These are phyloP conservation scores for Metaphire vulgaris DNA, from an alignment of 1,140 invertebrate species.

Conservation along the genomic window DNA sequence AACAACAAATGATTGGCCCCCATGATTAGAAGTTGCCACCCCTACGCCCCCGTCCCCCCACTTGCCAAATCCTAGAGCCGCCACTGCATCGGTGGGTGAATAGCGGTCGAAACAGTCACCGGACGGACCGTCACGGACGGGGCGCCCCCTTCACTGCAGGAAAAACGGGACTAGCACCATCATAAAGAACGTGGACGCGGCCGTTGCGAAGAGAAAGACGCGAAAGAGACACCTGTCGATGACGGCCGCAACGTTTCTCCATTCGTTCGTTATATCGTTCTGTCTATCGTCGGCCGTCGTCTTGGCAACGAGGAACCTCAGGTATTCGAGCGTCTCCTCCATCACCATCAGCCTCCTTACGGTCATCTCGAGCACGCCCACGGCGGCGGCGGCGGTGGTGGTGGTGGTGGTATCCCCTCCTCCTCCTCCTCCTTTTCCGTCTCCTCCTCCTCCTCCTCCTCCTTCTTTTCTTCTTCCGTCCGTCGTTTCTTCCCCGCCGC, in stretches of 20 bases:
- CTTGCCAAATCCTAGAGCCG: too few relatives aligned
- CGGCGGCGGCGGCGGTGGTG: background rate
- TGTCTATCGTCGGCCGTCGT: slow-evolving; percentile 40
- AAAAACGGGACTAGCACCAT: slow-evolving; percentile 40
- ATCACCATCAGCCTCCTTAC: slow-evolving; percentile 25
- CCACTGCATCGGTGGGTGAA: too few relatives aligned
- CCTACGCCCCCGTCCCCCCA: too few relatives aligned
- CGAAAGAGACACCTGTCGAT: slow-evolving; percentile 59
- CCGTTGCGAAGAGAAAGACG: slow-evolving; percentile 57
- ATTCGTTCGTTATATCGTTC: slow-evolving; percentile 53
- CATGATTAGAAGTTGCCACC: too few relatives aligned
- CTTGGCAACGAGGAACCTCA: slow-evolving; percentile 42
- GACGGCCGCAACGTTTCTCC: slow-evolving; percentile 56
- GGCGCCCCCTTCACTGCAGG: background rate
- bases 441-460: too few relatives aligned
- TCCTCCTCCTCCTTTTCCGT: too few relatives aligned
- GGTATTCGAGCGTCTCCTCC: slow-evolving; percentile 41
- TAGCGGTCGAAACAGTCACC: too few relatives aligned
- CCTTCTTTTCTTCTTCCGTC: too few relatives aligned
- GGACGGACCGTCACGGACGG: too few relatives aligned
- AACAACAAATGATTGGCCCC: too few relatives aligned
- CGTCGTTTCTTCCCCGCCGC: too few relatives aligned
- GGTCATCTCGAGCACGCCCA: background rate
- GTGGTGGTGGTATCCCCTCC: too few relatives aligned
- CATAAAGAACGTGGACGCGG: slow-evolving; percentile 54